Conservation (phyloP, 2,888 invertebrate genomes). For the Apodemia hepburni region DNA sequence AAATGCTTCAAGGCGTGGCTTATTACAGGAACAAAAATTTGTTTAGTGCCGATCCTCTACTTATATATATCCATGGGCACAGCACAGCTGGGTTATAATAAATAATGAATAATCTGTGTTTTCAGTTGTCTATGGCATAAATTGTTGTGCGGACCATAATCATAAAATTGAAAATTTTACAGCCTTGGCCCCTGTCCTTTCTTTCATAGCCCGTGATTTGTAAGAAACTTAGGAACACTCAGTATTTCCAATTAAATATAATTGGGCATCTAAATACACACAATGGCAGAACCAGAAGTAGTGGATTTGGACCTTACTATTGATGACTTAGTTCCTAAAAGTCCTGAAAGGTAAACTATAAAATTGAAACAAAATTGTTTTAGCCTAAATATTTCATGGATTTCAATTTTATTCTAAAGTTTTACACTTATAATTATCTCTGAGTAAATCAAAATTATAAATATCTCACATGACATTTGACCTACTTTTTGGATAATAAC, state of each 20-base stretch:
- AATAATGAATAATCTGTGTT: background rate
- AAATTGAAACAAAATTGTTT: background rate
- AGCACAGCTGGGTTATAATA: no score
- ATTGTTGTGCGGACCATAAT: background rate
- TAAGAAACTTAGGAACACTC: background rate
- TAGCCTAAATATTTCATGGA: background rate
- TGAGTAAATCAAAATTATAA: background rate
- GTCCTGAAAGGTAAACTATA: constrained; percentile 65
- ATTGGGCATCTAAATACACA: constrained; percentile 28
- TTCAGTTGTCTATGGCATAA: background rate
- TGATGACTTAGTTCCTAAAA: constrained; percentile 73
- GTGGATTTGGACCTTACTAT: constrained; percentile 69
- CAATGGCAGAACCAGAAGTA: constrained; percentile 70
- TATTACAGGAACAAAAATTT: no score
- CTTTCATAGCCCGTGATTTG: background rate
- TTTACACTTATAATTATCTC: background rate
- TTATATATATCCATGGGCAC: no score
- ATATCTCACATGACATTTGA: constrained; percentile 48
- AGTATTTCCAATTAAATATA: background rate
- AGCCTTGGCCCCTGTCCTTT: constrained; percentile 11
- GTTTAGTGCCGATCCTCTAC: no score
- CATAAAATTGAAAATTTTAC: constrained; percentile 2
- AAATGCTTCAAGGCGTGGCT: no score
- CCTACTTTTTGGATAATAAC: constrained; percentile 48
- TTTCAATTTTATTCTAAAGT: background rate